Evolutionary conservation across 2,113 vertebrate genomes (phyloP), one percentile per base, ranked within the genome.

Genomic region (Hiodon alosoides): DNA sequence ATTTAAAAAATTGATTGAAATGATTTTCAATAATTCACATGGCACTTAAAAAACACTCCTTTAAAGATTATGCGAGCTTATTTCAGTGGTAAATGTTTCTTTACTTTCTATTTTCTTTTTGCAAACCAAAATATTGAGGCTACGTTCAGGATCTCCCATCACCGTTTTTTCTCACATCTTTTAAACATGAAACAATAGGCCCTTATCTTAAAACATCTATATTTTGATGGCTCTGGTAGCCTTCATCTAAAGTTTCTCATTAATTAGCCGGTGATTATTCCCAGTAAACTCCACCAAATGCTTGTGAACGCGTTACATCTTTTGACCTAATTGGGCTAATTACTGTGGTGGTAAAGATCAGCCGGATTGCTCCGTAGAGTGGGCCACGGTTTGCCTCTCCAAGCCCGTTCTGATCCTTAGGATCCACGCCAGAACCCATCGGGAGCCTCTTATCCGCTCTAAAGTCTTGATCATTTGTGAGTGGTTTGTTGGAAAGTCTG

Each of bases 241-340:
- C 74, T 76, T 73, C 67, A 76, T 69, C 62, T 52, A 51, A 58
- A 77, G 67, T 73, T 64, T 47, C 77, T 61, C 77, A 71, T 73
- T 53, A 57, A 79, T 83, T 80, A 83, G 78, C 69, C 61, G 78
- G 76, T 55, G 51, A 74, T 85, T 80, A 83, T 84, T 81, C 50
- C 75, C 52, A 66, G 76, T 59, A 69, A 83, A 76, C 69, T 68
- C 17, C 79, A 80, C 69, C 78, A 77, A 77, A 77, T 79, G 78
- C 77, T 84, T 50, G 47, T 0, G 69, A 78, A 80, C 74, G 81
- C 74, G 74, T 81, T 81, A 84, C 77, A 75, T 80, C 74, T 55
- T 62, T 72, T 55, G 71, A 54, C 83, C 82, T 81, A 83, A 83
- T 78, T 80, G 71, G 69, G 65, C 71, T 78, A 78, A 84, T 87